Conservation (phyloP, 2,113 vertebrate species). For the Podarcis muralis region DNA sequence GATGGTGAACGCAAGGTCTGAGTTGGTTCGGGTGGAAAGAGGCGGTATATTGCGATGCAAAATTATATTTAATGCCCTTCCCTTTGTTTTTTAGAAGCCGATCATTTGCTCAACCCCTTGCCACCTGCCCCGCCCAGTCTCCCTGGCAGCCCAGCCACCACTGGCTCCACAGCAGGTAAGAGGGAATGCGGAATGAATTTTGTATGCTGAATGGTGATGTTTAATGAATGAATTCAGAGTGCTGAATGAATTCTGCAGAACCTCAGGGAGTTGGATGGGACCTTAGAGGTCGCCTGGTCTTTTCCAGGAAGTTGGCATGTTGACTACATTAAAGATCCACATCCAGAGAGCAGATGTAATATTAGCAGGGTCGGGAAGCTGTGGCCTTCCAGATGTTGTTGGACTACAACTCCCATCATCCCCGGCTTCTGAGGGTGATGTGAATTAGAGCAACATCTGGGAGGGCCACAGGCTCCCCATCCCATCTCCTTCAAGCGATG, state of each 20-base stretch:
- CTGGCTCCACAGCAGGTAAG: conserved; percentile 12
- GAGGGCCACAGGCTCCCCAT: no score
- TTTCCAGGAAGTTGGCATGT: no score
- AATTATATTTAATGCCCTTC: not conserved
- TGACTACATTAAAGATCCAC: no score
- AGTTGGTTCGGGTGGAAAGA: no score
- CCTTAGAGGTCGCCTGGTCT: no score
- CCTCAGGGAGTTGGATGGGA: not conserved
- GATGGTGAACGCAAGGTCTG: no score
- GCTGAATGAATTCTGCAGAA: not conserved
- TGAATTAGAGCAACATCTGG: not conserved
- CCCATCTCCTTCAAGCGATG: not conserved
- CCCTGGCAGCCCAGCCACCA: not conserved
- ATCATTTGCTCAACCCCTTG: not conserved
- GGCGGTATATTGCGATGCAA: not conserved
- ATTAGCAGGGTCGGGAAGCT: no score
- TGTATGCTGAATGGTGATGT: not conserved
- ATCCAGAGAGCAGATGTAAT: no score
- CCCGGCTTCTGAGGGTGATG: not conserved
- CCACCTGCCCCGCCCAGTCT: not conserved
- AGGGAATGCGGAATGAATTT: not conserved
- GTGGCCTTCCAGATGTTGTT: no score
- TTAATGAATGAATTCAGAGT: not conserved
- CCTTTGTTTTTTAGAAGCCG: not conserved
- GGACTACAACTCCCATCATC: no score